A percentile compares a stretch with the other conserved stretches of the same genome.
Conservation (phyloP, 2,797 vertebrate species). For the Pantherophis vulpinus region DNA sequence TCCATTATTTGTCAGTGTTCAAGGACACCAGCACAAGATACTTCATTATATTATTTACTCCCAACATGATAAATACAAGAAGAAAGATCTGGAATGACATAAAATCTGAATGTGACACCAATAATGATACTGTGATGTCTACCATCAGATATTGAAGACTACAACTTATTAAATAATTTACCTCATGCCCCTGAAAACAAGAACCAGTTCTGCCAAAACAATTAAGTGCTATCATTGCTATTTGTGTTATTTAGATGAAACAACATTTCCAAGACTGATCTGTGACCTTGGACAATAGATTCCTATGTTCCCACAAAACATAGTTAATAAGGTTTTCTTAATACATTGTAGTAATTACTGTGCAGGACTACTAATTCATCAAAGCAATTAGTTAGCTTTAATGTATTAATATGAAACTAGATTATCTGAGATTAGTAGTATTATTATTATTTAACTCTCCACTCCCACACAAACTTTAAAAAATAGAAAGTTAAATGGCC, state of each 20-base stretch:
- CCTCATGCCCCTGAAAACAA: not conserved
- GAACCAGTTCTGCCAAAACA: not conserved
- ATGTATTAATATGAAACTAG: not conserved
- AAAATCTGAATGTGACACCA: not conserved
- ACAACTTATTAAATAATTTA: not conserved
- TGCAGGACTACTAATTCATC: not conserved
- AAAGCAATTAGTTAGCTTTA: not conserved
- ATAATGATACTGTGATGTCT: constrained; percentile 4
- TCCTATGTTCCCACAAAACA: not conserved
- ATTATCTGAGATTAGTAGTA: not conserved
- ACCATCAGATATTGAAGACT: not conserved
- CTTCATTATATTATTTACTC: constrained; percentile 9
- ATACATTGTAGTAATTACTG: not conserved
- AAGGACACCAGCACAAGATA: not conserved
- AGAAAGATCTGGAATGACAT: not conserved
- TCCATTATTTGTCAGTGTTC: constrained; percentile 3
- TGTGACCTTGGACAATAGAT: not conserved
- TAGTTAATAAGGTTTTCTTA: not conserved
- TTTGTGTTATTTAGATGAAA: not conserved
- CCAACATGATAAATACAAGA: not conserved
- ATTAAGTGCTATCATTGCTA: not conserved
- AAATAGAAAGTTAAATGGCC: not conserved
- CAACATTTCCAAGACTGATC: not conserved
- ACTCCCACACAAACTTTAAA: not conserved
- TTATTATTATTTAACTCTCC: not conserved